These are phyloP conservation scores for Diploptera punctata DNA, from an alignment of 2,888 invertebrate species.

Conservation along the genomic window DNA sequence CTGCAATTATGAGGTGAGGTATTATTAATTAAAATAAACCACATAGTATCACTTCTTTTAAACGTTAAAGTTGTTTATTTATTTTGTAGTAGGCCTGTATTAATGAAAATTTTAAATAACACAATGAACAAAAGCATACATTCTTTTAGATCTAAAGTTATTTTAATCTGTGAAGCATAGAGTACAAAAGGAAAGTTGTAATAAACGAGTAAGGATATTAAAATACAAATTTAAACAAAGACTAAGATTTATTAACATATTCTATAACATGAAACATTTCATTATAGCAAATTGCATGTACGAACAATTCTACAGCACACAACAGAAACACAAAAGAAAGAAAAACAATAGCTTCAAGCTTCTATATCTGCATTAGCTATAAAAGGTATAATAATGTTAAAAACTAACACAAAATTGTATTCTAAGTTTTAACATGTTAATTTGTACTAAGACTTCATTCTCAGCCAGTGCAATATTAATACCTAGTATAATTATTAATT, in stretches of 20 bases:
- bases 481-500: not conserved
- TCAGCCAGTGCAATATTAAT: conserved; percentile 10
- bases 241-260: conserved; percentile 15
- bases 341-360: not conserved
- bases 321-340: not conserved
- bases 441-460: conserved; percentile 12
- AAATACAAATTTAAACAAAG: conserved; percentile 18
- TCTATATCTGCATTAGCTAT: not conserved
- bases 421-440: conserved; percentile 2
- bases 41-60: too few relatives aligned
- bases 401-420: not conserved
- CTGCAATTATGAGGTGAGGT: too few relatives aligned
- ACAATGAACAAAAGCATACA: too few relatives aligned
- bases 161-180: too few relatives aligned
- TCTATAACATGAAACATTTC: conserved; percentile 15
- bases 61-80: too few relatives aligned
- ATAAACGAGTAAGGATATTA: too few relatives aligned
- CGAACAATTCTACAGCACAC: not conserved
- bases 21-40: too few relatives aligned
- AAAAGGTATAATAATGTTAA: conserved; percentile 14
- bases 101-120: too few relatives aligned
- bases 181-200: too few relatives aligned
- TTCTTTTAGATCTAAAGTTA: too few relatives aligned
- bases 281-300: not conserved
- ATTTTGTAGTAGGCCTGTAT: too few relatives aligned